A percentile compares a stretch with the other conserved stretches of the same genome.
These are phyloP conservation scores for Aricia artaxerxes DNA, from an alignment of 2,888 invertebrate genomes.

Conservation along the genomic window DNA sequence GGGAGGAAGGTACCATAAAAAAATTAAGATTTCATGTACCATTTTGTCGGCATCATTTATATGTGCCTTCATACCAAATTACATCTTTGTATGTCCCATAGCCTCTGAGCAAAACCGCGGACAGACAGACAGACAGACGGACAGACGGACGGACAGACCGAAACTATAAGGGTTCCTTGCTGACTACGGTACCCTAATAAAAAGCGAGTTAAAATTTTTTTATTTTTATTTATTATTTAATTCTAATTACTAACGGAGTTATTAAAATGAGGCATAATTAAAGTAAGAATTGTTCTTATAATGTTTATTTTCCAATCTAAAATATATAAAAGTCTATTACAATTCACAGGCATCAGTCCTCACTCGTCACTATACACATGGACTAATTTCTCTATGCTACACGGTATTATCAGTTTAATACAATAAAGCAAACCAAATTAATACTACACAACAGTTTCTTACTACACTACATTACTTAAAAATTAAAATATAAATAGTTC, in stretches of 20 bases:
- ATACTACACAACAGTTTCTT: constrained; percentile 6
- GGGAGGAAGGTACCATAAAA: too few species aligned
- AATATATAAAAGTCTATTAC: not conserved
- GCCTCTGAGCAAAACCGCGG: too few species aligned
- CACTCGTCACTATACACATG: not conserved
- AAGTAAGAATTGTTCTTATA: not conserved
- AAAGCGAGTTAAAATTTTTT: not conserved
- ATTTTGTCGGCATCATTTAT: too few species aligned
- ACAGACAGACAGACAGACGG: too few species aligned
- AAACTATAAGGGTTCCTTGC: too few species aligned
- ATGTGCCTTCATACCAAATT: too few species aligned
- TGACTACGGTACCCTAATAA: too few species aligned
- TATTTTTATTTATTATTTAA: too few species aligned
- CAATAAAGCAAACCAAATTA: not conserved
- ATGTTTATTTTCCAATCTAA: not conserved
- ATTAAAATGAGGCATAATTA: not conserved
- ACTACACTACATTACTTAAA: not conserved
- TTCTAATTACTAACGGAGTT: not conserved
- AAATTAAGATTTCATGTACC: too few species aligned
- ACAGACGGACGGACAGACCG: too few species aligned
- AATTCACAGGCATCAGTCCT: not conserved
- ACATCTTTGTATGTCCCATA: too few species aligned
- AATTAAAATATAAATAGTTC: not conserved
- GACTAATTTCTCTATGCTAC: too few species aligned
- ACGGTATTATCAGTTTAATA: not conserved